A percentile compares a stretch with the other conserved stretches of the same genome.
Conservation (phyloP, 2,888 invertebrate species). For the Drosophila paramelanica region DNA sequence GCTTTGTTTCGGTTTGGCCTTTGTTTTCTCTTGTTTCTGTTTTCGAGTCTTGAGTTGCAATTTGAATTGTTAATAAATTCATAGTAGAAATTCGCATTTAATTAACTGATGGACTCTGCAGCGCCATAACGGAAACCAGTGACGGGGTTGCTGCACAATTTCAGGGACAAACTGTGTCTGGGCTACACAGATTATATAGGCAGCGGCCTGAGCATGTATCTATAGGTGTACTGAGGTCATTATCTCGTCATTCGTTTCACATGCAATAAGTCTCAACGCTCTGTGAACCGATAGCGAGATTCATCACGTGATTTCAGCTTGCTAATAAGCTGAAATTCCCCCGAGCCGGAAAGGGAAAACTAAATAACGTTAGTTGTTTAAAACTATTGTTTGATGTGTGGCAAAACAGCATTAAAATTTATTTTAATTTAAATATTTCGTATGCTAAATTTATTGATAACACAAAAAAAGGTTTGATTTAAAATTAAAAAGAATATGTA, state of each 20-base stretch:
- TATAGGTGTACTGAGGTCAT: slow-evolving; percentile 7
- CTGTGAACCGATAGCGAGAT: slow-evolving; percentile 63
- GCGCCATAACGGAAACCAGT: slow-evolving; percentile 57
- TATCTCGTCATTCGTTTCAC: slow-evolving; percentile 34
- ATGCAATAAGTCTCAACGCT: slow-evolving; percentile 39
- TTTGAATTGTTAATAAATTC: slow-evolving; percentile 77
- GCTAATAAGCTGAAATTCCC: slow-evolving; percentile 67
- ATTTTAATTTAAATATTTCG: too few species aligned
- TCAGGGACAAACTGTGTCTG: slow-evolving; percentile 65
- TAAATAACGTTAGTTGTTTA: too few species aligned
- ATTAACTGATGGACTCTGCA: slow-evolving; percentile 53
- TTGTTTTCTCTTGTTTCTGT: slow-evolving; percentile 27
- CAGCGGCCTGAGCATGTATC: background rate
- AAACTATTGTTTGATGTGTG: too few species aligned
- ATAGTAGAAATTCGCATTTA: slow-evolving; percentile 51
- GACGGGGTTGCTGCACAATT: slow-evolving; percentile 74
- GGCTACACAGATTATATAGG: background rate
- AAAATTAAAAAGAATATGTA: too few species aligned
- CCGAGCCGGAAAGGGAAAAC: background rate
- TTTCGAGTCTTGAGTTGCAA: slow-evolving; percentile 33
- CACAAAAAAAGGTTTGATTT: too few species aligned
- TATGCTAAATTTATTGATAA: too few species aligned
- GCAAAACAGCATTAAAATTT: too few species aligned
- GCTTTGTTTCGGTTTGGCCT: slow-evolving; percentile 8
- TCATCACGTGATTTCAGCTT: slow-evolving; percentile 67